These are phyloP conservation scores for Gallinago jamesoni DNA, from an alignment of 2,113 vertebrate species.

Conservation along the genomic window DNA sequence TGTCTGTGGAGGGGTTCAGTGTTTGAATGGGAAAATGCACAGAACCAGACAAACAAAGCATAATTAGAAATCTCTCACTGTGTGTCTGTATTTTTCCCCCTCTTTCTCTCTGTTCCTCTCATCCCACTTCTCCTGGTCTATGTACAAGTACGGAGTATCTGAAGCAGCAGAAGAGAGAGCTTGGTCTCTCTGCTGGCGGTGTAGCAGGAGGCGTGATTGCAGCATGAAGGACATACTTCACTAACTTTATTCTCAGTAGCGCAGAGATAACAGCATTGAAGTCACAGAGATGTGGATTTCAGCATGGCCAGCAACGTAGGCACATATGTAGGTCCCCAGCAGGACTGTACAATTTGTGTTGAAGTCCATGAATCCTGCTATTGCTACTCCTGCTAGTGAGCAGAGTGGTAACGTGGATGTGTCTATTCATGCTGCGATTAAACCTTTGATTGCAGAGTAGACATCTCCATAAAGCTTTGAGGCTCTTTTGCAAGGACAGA, in stretches of 20 bases:
- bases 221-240: not conserved
- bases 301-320: not conserved
- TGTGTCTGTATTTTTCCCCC: not conserved
- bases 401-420: not conserved
- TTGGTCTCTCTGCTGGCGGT: not conserved
- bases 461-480: slow-evolving; percentile 11
- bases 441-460: slow-evolving; percentile 19
- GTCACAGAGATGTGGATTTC: not conserved
- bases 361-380: not conserved
- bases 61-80: not conserved
- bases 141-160: not conserved
- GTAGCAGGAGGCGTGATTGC: not conserved
- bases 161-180: not conserved
- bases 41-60: not conserved
- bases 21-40: not conserved
- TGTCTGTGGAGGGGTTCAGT: not conserved
- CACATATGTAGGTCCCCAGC: not conserved
- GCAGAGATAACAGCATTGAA: not conserved
- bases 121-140: not conserved
- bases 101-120: not conserved
- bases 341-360: not conserved
- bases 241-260: not conserved
- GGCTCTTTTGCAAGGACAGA: slow-evolving; percentile 14
- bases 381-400: not conserved
- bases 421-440: not conserved